Evolutionary conservation across 2,888 invertebrate species (phyloP).

Genomic region (Germaria angustata): DNA sequence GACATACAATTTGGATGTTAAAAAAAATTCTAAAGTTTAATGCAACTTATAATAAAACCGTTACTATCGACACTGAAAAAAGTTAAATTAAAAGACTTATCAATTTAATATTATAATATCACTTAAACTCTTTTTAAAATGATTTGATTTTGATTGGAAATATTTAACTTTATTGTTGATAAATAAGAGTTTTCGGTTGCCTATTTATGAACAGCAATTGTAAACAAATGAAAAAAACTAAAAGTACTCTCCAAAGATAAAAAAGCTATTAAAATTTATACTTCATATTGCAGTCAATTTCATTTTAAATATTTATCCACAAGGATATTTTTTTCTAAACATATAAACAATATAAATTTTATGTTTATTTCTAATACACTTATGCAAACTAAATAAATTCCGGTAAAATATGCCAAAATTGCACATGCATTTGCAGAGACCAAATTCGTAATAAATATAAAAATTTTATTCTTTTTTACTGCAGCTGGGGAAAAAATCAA

Average conservation of each 20-base stretch:
- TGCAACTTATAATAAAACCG: too few species aligned
- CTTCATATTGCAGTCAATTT: neutral
- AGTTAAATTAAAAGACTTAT: too few species aligned
- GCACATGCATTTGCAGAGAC: neutral
- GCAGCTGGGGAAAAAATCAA: neutral
- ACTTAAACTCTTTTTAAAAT: too few species aligned
- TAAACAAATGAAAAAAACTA: neutral
- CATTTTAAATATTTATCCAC: neutral
- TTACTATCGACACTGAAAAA: too few species aligned
- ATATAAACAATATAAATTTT: neutral
- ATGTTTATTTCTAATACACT: conserved; percentile 12
- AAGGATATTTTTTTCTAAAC: neutral
- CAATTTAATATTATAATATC: too few species aligned
- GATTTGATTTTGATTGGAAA: too few species aligned
- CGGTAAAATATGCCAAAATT: conserved; percentile 7
- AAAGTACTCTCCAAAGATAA: neutral
- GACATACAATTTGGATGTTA: too few species aligned
- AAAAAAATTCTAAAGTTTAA: too few species aligned
- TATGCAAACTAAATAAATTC: conserved; percentile 3
- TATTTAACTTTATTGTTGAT: neutral
- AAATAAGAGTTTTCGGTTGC: neutral
- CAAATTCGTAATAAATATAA: neutral
- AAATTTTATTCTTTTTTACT: neutral
- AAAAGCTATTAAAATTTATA: conserved; percentile 12
- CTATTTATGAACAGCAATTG: neutral